Evolutionary conservation across 2,888 invertebrate genomes (phyloP).

Genomic region (Nesidiocoris tenuis): DNA sequence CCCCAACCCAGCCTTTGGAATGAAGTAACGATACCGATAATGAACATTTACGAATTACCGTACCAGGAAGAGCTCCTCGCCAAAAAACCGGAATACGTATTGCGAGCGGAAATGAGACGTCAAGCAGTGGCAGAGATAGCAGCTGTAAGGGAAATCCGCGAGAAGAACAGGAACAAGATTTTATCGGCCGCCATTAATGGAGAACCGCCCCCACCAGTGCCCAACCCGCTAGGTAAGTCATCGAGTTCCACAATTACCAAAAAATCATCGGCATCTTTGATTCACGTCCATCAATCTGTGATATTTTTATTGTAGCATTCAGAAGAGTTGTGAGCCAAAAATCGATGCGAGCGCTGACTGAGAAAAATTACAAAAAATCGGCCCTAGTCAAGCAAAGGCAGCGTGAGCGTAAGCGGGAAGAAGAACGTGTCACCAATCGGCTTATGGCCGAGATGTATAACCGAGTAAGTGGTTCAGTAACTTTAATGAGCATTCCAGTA

Average conservation of each 20-base stretch:
- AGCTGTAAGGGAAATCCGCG: conserved; percentile 56
- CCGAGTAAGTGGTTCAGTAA: conserved; percentile 62
- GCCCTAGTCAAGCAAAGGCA: conserved; percentile 71
- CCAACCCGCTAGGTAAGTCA: conserved; percentile 55
- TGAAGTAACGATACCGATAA: too few relatives aligned
- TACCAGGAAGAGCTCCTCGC: conserved; percentile 66
- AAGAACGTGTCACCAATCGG: conserved; percentile 66
- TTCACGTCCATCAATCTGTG: too few relatives aligned
- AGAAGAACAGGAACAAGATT: conserved; percentile 56
- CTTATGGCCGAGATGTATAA: conserved; percentile 75
- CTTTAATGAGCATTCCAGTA: too few relatives aligned
- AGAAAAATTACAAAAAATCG: conserved; percentile 65
- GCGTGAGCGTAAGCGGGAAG: conserved; percentile 62
- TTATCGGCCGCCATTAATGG: conserved; percentile 52
- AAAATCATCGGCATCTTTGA: too few relatives aligned
- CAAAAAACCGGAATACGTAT: conserved; percentile 71
- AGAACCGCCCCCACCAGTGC: conserved; percentile 53
- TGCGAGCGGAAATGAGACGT: conserved; percentile 60
- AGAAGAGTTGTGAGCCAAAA: conserved; percentile 59
- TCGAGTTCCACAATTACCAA: background rate
- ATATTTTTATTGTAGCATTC: conserved; percentile 53
- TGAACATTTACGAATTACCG: too few relatives aligned
- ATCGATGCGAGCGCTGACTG: conserved; percentile 64
- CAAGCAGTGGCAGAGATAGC: conserved; percentile 58
- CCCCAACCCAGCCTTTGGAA: too few relatives aligned